These are phyloP conservation scores for Harpagoxenus sublaevis DNA, from an alignment of 2,888 invertebrate genomes.

Conservation along the genomic window DNA sequence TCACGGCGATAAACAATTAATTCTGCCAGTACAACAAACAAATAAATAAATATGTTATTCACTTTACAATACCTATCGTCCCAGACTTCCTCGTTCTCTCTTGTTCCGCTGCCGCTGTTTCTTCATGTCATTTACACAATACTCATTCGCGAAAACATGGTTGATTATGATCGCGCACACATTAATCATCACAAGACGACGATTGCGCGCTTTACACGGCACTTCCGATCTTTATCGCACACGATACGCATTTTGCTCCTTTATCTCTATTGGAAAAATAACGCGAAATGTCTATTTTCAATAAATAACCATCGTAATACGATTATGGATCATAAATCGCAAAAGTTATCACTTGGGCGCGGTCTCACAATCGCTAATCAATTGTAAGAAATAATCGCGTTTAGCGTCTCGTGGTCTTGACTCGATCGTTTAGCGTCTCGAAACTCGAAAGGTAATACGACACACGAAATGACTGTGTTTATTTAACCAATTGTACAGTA, in stretches of 20 bases:
- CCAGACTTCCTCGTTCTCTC: neutral
- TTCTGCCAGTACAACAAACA: neutral
- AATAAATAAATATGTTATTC: neutral
- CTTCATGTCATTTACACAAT: neutral
- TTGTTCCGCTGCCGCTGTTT: neutral
- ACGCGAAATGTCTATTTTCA: neutral
- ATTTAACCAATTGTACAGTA: too few relatives aligned
- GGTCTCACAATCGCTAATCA: conserved; percentile 16
- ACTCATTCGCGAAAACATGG: neutral
- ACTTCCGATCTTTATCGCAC: neutral
- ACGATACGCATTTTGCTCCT: neutral
- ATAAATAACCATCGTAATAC: neutral
- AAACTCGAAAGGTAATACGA: neutral
- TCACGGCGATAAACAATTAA: neutral
- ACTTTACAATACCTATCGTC: neutral
- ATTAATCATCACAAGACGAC: conserved; percentile 1
- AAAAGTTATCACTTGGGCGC: neutral
- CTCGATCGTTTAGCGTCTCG: neutral
- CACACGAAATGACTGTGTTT: neutral
- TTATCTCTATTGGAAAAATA: neutral
- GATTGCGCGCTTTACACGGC: neutral
- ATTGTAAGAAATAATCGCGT: conserved; percentile 1
- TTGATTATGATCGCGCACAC: neutral
- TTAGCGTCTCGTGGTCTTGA: conserved; percentile 4
- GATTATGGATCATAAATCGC: neutral